Base-by-base conservation (phyloP, 2,113 vertebrate species). In the Chascanopsetta lugubris region DNA sequence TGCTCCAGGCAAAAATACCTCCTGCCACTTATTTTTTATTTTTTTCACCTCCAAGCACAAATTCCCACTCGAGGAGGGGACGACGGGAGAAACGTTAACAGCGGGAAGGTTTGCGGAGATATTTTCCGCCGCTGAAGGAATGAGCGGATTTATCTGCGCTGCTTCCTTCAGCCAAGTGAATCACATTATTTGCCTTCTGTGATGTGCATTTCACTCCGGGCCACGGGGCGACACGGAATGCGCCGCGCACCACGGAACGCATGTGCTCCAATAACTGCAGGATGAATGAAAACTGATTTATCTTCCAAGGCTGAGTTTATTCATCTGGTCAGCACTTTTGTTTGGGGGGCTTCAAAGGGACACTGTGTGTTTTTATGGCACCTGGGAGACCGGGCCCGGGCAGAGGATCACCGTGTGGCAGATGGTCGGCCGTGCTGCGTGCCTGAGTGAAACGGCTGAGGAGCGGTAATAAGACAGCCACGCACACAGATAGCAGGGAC, bases 351-450 rank as follows among this genome's bases (percentile, higher is more conserved):
- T 58, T 85, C 68, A 81, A 69, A 80, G 66, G 63, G 74, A 78
- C 46, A 29, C 57, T 72, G 61, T 21, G 13, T n/a, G 15, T 21
- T 84, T 89, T 90, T 87, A 90, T 74, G 80, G 67, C 82, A 91
- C 92, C 93, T 93, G 93, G 88, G 96, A 95, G 95, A 87, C 63
- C 73, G 86, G 90, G 92, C 93, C n/a, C 87, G 93, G 85, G 93
- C 89, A 86, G 89, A 64, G 75, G 84, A 93, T 93, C 88, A 89
- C 90, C 90, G 92, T 87, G 90, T 92, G 94, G 94, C 96, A 98
- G 97, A 98, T 98, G 96, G 95, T 92, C 93, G 93, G 91, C 91
- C 93, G 94, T 91, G 94, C 94, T 94, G 93, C 92, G 92, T 94
- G 94, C 94, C 94, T 96, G 94, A 95, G 94, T 95, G 94, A 94